Evolutionary conservation across 2,888 invertebrate species (phyloP).

Genomic region (Ommatoiulus sabulosus): DNA sequence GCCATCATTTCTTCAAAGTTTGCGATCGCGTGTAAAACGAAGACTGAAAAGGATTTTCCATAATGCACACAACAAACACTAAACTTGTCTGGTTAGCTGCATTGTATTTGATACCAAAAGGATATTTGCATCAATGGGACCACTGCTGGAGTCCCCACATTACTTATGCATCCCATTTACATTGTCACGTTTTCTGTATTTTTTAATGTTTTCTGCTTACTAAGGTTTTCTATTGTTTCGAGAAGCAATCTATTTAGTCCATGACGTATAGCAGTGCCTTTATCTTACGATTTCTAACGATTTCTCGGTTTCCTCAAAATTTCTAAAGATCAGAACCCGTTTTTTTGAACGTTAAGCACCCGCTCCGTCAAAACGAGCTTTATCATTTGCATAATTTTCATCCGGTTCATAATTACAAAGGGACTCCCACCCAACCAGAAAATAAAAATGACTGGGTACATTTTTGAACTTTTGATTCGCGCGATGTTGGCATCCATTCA

Average conservation of each 20-base stretch:
- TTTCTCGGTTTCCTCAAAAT: not conserved
- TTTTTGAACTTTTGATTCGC: conserved; percentile 51
- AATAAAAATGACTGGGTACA: conserved; percentile 45
- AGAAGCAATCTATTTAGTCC: conserved; percentile 4
- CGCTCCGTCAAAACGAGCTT: not conserved
- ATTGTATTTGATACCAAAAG: not conserved
- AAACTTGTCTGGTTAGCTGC: not conserved
- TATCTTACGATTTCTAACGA: not conserved
- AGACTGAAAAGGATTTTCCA: not conserved
- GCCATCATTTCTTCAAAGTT: not conserved
- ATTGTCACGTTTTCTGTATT: not conserved
- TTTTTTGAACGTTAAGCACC: not conserved
- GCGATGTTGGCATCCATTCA: conserved; percentile 51
- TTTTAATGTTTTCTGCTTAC: not conserved
- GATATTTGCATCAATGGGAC: not conserved
- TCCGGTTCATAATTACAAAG: conserved; percentile 41
- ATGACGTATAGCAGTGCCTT: not conserved
- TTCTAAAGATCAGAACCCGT: conserved; percentile 17
- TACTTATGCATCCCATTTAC: not conserved
- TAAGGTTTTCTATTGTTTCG: not conserved
- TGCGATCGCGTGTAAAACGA: not conserved
- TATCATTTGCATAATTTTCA: conserved; percentile 44
- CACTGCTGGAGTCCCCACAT: not conserved
- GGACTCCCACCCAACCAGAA: conserved; percentile 22
- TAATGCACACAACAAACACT: not conserved